A percentile compares a stretch with the other conserved stretches of the same genome.
These are phyloP conservation scores for Apis mellifera DNA, from an alignment of 1,140 invertebrate species.

Conservation along the genomic window DNA sequence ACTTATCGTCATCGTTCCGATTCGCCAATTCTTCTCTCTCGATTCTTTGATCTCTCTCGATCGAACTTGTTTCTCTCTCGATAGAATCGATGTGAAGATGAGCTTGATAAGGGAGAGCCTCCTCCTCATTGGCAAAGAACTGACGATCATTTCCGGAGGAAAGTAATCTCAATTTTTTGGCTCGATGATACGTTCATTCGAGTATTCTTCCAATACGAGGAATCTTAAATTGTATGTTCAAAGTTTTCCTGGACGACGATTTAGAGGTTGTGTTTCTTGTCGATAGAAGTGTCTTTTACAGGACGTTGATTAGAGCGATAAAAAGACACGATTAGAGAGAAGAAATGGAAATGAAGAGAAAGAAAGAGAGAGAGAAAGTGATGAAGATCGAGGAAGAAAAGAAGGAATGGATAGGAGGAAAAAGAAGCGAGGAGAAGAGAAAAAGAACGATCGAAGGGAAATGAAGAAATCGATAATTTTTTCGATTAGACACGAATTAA, in stretches of 20 bases:
- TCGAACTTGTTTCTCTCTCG: too few relatives aligned
- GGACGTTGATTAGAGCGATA: not conserved
- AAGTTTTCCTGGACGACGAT: not conserved
- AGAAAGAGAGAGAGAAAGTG: not conserved
- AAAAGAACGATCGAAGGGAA: not conserved
- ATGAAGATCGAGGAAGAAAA: not conserved
- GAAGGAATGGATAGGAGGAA: not conserved
- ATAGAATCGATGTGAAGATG: not conserved
- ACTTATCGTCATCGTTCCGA: not conserved
- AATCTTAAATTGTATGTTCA: not conserved
- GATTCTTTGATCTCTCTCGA: not conserved
- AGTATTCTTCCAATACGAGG: not conserved
- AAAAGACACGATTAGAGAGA: slow-evolving; percentile 13
- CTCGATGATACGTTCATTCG: not conserved
- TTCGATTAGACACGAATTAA: not conserved
- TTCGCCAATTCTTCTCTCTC: not conserved
- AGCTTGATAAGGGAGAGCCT: not conserved
- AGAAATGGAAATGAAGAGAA: not conserved
- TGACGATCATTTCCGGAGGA: not conserved
- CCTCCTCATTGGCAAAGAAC: not conserved
- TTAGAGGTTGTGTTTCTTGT: not conserved
- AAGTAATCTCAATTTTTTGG: not conserved
- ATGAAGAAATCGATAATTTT: not conserved
- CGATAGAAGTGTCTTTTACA: not conserved
- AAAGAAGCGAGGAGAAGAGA: not conserved